phyloP scores from a whole-genome alignment of 2,888 invertebrate species.

The Hemaris fuciformis region DNA sequence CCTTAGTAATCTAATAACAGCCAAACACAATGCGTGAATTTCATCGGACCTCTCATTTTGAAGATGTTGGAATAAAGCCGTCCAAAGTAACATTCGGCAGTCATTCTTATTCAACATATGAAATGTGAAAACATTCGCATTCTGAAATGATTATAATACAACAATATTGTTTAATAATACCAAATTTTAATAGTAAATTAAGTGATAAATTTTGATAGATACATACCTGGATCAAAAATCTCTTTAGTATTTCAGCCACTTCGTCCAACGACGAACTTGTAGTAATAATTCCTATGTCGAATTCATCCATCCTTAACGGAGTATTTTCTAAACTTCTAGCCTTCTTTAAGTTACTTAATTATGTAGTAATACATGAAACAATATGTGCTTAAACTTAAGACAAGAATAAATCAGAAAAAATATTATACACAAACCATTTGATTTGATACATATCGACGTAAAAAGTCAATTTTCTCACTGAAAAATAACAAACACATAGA shows the following conservation, averaged over 20 bases:
- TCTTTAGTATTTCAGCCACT: conserved; percentile 44
- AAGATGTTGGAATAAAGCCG: conserved; percentile 81
- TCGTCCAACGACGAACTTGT: conserved; percentile 43
- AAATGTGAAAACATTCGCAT: conserved; percentile 81
- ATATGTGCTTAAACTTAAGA: no score
- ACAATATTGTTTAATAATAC: not conserved
- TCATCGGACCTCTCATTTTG: conserved; percentile 65
- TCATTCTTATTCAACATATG: conserved; percentile 80
- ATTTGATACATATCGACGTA: no score
- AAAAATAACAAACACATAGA: no score
- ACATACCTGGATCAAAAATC: conserved; percentile 59
- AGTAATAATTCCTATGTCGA: conserved; percentile 55
- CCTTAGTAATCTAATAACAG: conserved; percentile 85
- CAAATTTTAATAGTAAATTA: not conserved
- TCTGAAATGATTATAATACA: conserved; percentile 48
- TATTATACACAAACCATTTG: no score
- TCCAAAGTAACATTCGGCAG: conserved; percentile 82
- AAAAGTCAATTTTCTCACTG: no score
- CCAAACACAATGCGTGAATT: conserved; percentile 80
- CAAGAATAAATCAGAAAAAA: no score
- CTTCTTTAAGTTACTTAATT: not conserved
- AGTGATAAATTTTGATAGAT: conserved; percentile 16
- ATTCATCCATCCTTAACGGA: conserved; percentile 59
- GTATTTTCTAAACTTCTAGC: not conserved
- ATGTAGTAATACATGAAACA: not conserved